Evolutionary conservation across 2,888 invertebrate genomes (phyloP), one percentile per base, ranked within the genome.

Genomic region (Agonopterix arenella): DNA sequence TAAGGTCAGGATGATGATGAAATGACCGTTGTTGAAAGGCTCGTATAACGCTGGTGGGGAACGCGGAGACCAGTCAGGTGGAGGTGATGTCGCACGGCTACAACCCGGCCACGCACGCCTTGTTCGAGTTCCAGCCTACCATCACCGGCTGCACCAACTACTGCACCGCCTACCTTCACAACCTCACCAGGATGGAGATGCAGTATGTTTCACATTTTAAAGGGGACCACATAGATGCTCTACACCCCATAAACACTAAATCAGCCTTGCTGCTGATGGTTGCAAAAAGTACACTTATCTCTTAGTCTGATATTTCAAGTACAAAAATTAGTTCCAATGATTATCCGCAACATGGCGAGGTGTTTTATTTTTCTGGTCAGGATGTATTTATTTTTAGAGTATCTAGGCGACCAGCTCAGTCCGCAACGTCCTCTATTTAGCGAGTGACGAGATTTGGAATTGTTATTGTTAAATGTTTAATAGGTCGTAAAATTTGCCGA

Each of bases 51-150:
- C 58, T 89, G 4, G 64, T 66, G 49, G 89, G 88, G 13, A 88
- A 77, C 51, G 88, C 89, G 4, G 88, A 89, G 56, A 61, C 62
- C 46, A 84, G 86, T 50, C 63, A 74, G 55, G 67, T 88, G 47
- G 84, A 88, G 56, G 67, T 86, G 44, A 79, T 84, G 78, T 86
- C 89, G 0, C 79, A 82, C n/a, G 89, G 86, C 0, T 83, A 73
- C 58, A 74, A 78, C 47, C 84, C 86, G 0, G 64, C 65, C 1
- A 68, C 79, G 0, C 74, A 86, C 52, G 88, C 82, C 0, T 70
- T 84, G 74, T 78, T 74, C 50, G 85, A 84, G 61, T 89, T 89
- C 58, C 84, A 79, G 8, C 77, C 88, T 0, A 89, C 89, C 1
- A 77, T 86, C 48, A 88, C 88, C 28, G 86, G 84, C 3, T 83